Percentiles rank a stretch among this genome's conserved stretches.
Conservation (phyloP, 2,113 vertebrate species). For the Scomber japonicus region DNA sequence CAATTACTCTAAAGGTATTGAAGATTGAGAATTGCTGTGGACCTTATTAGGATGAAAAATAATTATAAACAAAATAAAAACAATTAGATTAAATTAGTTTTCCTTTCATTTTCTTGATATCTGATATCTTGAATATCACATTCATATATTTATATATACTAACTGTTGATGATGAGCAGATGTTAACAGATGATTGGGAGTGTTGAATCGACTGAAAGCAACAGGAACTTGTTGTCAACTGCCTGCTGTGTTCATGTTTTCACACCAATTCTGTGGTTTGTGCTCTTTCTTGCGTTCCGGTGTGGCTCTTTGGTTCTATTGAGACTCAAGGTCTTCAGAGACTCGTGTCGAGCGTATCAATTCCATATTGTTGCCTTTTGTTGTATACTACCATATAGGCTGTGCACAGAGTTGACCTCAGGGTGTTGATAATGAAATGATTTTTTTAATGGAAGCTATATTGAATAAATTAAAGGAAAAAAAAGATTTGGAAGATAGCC, state of each 20-base stretch:
- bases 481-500: conserved; percentile 26
- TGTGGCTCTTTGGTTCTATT: not conserved
- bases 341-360: not conserved
- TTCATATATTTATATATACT: not conserved
- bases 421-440: conserved; percentile 40
- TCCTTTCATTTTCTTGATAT: not conserved
- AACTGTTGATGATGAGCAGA: conserved; percentile 17
- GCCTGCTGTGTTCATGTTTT: conserved; percentile 18
- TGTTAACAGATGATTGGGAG: not conserved
- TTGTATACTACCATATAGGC: not conserved
- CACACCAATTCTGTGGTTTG: not conserved
- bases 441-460: conserved; percentile 3
- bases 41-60: conserved; percentile 29
- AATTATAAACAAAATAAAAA: not conserved
- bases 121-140: no score
- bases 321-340: not conserved
- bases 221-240: not conserved
- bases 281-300: not conserved
- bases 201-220: not conserved
- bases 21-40: conserved; percentile 36
- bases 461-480: conserved; percentile 14
- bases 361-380: conserved; percentile 8
- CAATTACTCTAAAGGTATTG: conserved; percentile 35
- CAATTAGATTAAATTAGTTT: conserved; percentile 25
- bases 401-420: not conserved